Evolutionary conservation across 2,888 invertebrate genomes (phyloP).

Genomic region (Coenonympha glycerion): DNA sequence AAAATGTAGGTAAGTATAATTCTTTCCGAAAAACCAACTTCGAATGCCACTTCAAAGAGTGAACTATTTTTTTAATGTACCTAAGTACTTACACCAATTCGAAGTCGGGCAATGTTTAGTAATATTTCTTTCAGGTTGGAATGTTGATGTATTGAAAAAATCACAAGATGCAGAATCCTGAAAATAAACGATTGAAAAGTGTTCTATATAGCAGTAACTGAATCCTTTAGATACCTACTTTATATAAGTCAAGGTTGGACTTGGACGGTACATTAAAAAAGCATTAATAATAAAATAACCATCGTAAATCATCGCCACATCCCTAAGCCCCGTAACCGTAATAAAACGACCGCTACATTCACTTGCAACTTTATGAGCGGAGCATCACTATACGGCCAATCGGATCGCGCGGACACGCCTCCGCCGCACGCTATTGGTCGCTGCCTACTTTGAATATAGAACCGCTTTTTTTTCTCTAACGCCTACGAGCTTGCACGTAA

Average conservation of each 20-base stretch:
- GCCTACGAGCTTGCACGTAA: conserved; percentile 53
- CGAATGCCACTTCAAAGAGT: too few relatives aligned
- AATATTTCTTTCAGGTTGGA: too few relatives aligned
- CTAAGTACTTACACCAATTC: too few relatives aligned
- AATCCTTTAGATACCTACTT: neutral
- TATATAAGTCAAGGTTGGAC: neutral
- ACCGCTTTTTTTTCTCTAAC: conserved; percentile 71
- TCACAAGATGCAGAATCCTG: too few relatives aligned
- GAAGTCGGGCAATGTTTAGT: too few relatives aligned
- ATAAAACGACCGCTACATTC: conserved; percentile 30
- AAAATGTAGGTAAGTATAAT: too few relatives aligned
- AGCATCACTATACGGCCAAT: conserved; percentile 61
- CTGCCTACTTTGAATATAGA: conserved; percentile 70
- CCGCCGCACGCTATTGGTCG: conserved; percentile 64
- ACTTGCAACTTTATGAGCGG: conserved; percentile 61
- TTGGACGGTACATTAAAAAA: neutral
- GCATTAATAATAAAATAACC: conserved; percentile 13
- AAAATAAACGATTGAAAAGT: too few relatives aligned
- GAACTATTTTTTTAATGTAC: too few relatives aligned
- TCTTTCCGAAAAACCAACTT: too few relatives aligned
- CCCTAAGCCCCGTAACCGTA: conserved; percentile 29
- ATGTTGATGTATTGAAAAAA: too few relatives aligned
- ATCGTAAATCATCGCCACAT: conserved; percentile 18
- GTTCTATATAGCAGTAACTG: too few relatives aligned
- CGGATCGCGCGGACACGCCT: conserved; percentile 61